These are phyloP conservation scores for Perizoma flavofasciatum DNA, from an alignment of 2,888 invertebrate genomes.

Conservation along the genomic window DNA sequence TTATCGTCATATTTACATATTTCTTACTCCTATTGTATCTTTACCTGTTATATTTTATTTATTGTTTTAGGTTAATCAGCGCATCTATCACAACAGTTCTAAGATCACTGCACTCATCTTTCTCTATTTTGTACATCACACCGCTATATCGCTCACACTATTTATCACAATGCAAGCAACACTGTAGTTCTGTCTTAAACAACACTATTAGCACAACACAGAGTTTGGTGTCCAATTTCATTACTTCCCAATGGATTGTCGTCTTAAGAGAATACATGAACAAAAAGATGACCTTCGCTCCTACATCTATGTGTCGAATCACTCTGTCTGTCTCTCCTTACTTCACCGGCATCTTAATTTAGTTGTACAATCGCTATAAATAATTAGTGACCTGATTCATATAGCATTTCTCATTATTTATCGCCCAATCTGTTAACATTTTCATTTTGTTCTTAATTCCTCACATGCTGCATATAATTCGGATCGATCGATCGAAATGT, in stretches of 20 bases:
- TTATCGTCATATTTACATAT: slow-evolving; percentile 17
- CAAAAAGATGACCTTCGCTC: slow-evolving; percentile 75
- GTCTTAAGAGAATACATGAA: slow-evolving; percentile 74
- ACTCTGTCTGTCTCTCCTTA: slow-evolving; percentile 72
- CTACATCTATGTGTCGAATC: slow-evolving; percentile 75
- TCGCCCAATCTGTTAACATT: slow-evolving; percentile 37
- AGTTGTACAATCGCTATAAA: slow-evolving; percentile 35
- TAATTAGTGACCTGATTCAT: slow-evolving; percentile 31
- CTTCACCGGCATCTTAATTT: slow-evolving; percentile 72
- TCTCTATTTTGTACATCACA: slow-evolving; percentile 61
- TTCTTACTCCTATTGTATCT: slow-evolving; percentile 1
- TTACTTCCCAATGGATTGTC: slow-evolving; percentile 65
- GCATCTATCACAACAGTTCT: slow-evolving; percentile 69
- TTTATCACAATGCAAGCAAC: slow-evolving; percentile 59
- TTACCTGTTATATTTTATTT: slow-evolving; percentile 49
- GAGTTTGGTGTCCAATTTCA: slow-evolving; percentile 50
- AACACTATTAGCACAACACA: slow-evolving; percentile 54
- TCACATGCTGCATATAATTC: slow-evolving; percentile 80
- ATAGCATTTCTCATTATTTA: slow-evolving; percentile 42
- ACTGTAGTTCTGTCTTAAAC: slow-evolving; percentile 51
- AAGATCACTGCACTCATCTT: slow-evolving; percentile 59
- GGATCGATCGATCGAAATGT: slow-evolving; percentile 55
- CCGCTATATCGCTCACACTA: slow-evolving; percentile 55
- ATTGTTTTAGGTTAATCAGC: slow-evolving; percentile 82
- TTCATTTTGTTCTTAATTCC: slow-evolving; percentile 74